These are phyloP conservation scores for Cottoperca gobio DNA, from an alignment of 2,797 vertebrate genomes.

Conservation along the genomic window DNA sequence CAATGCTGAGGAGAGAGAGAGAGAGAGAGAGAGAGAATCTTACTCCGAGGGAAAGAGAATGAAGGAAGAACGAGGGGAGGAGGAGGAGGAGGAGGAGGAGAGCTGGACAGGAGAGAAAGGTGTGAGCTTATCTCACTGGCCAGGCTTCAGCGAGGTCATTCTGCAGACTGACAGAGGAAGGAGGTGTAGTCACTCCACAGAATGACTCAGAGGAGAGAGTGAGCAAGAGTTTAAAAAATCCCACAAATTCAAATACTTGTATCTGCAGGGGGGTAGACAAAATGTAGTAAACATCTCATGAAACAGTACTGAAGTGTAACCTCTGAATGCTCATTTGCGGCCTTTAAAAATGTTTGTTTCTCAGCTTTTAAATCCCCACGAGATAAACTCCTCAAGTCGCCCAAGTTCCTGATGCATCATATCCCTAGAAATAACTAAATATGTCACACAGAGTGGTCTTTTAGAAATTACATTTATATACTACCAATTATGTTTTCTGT, in stretches of 20 bases:
- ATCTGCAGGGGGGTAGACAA: neutral
- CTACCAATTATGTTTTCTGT: too few relatives aligned
- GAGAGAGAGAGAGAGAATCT: constrained; percentile 35
- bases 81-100: constrained; percentile 24
- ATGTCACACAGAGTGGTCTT: too few relatives aligned
- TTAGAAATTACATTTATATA: too few relatives aligned
- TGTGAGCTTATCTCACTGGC: constrained; percentile 78
- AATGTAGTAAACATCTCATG: constrained; percentile 30
- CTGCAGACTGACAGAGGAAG: constrained; percentile 61
- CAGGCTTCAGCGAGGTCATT: constrained; percentile 77
- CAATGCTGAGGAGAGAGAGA: constrained; percentile 40
- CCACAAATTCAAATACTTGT: constrained; percentile 21
- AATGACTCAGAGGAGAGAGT: constrained; percentile 57
- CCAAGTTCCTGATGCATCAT: too few relatives aligned
- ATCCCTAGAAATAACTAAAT: too few relatives aligned
- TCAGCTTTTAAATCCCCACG: too few relatives aligned
- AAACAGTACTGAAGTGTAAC: neutral
- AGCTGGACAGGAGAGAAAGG: constrained; percentile 65
- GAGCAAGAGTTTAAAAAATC: constrained; percentile 32
- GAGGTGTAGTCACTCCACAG: constrained; percentile 41
- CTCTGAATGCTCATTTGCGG: too few relatives aligned
- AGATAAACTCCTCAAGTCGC: too few relatives aligned
- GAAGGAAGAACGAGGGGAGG: constrained; percentile 23
- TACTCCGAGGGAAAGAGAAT: constrained; percentile 31
- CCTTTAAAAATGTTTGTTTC: too few relatives aligned